phyloP scores from a whole-genome alignment of 2,797 vertebrate genomes.

The Vultur gryphus region DNA sequence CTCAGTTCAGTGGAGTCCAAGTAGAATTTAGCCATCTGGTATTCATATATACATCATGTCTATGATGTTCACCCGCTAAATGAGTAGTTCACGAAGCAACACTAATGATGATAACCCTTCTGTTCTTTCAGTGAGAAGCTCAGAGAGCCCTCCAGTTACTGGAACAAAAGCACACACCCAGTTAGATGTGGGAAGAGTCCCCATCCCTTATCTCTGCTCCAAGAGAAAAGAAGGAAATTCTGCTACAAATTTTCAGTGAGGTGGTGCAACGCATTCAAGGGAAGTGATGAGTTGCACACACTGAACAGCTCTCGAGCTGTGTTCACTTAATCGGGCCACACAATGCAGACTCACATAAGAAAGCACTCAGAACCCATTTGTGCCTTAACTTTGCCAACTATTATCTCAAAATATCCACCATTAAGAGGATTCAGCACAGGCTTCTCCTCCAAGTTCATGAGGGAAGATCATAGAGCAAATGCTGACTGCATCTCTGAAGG shows the following conservation, averaged over 20 bases:
- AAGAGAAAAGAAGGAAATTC: neutral
- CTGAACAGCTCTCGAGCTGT: accelerated
- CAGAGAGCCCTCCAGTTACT: neutral
- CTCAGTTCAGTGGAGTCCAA: neutral
- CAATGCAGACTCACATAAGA: accelerated
- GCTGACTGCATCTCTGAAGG: neutral
- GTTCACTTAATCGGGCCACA: accelerated
- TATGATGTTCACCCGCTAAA: neutral
- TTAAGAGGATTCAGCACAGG: neutral
- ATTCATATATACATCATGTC: neutral
- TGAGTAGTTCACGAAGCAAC: neutral
- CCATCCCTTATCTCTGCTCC: neutral
- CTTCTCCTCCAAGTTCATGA: neutral
- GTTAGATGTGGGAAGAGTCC: neutral
- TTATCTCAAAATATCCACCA: neutral
- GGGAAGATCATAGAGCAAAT: neutral
- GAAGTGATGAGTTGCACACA: neutral
- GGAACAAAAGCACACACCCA: neutral
- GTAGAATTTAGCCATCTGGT: slow-evolving; percentile 33
- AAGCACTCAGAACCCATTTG: neutral
- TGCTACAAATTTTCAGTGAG: neutral
- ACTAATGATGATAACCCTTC: slow-evolving; percentile 33
- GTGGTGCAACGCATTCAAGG: accelerated
- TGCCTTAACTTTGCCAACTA: neutral
- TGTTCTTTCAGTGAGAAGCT: neutral